Evolutionary conservation across 2,888 invertebrate genomes (phyloP), one percentile per base, ranked within the genome.

Genomic region (Apamea crenata): DNA sequence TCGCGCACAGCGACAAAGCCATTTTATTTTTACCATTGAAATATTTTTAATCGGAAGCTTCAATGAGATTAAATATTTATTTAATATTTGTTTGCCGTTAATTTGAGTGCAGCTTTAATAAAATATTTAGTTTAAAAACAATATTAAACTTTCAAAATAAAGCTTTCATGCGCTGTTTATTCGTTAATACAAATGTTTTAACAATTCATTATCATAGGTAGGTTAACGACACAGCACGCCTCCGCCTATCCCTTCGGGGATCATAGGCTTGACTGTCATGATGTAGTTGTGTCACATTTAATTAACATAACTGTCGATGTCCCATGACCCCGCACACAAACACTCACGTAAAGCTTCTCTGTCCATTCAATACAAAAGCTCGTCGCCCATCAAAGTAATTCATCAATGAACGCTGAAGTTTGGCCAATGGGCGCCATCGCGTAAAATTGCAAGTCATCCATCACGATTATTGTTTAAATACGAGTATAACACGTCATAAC

Each of bases 211-310:
- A 84, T 50, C 32, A 53, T 70, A 61, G 53, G 73, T 78, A 66
- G 59, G 70, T 80, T 75, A 69, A 80, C 84, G 76, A 82, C 66
- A 73, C 63, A 76, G 36, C 74, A 82, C 74, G 67, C 69, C 40
- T 85, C 69, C 65, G 61, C 61, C 44, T 63, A 70, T 61, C 25
- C 82, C 86, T 69, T 44, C 14, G 68, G 78, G 82, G 56, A 77
- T 72, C 47, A 44, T 77, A 77, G 69, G 75, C 61, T 78, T 73
- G 67, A 77, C 85, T 53, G 77, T 75, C 44, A 59, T 69, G 65
- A 69, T 70, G 71, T 85, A 79, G n/a, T 74, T 74, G 72, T 74
- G 74, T 79, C 76, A 78, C 73, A 82, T 82, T 86, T 85, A 85
- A 86, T 86, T 83, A 77, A 76, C 69, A 77, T 86, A 77, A 86